A percentile compares a stretch with the other conserved stretches of the same genome.
These are phyloP conservation scores for Vanacampus margaritifer DNA, from an alignment of 2,113 vertebrate species.

Conservation along the genomic window DNA sequence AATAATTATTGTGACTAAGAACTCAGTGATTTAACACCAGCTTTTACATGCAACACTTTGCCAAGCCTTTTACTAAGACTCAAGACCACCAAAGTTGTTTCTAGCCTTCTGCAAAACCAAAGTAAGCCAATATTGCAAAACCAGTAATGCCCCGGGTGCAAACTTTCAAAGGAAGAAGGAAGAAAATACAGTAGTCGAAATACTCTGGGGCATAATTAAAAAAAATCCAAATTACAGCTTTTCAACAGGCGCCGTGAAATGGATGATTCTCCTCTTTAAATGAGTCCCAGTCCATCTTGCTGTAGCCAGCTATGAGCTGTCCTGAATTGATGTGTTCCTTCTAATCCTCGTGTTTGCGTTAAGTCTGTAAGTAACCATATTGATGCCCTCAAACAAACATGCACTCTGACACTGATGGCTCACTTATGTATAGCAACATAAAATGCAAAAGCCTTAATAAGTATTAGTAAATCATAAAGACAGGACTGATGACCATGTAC, in stretches of 20 bases:
- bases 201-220: not conserved
- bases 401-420: too few species aligned
- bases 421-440: too few species aligned
- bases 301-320: not conserved
- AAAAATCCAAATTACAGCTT: conserved; percentile 3
- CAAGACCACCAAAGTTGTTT: not conserved
- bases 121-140: not conserved
- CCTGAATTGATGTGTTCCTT: not conserved
- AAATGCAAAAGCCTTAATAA: too few species aligned
- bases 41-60: not conserved
- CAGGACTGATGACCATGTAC: not conserved
- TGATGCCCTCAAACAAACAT: too few species aligned
- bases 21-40: not conserved
- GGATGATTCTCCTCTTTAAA: not conserved
- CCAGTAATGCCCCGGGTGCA: not conserved
- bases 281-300: not conserved
- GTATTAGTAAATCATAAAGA: not conserved
- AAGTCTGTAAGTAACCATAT: not conserved
- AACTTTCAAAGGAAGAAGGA: not conserved
- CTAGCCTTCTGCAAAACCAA: not conserved
- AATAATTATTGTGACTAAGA: not conserved
- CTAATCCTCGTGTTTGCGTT: not conserved
- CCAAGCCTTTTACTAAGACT: not conserved
- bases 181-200: not conserved
- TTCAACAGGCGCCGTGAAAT: not conserved